Conservation (phyloP, 2,113 vertebrate genomes). For the Perca fluviatilis region DNA sequence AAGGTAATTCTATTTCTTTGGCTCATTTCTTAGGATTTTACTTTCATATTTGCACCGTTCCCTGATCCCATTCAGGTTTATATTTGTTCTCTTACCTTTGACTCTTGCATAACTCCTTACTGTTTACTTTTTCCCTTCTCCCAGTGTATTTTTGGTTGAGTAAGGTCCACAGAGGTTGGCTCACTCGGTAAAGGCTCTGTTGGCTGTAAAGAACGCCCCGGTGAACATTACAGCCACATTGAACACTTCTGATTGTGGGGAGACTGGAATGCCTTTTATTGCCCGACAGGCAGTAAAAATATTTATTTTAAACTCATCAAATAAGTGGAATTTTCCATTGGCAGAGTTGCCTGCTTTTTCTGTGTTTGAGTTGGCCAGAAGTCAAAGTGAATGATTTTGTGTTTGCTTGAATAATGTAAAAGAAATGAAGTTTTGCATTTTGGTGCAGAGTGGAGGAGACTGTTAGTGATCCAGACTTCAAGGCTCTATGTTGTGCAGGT, state of each 20-base stretch:
- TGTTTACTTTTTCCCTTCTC: background rate
- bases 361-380: background rate
- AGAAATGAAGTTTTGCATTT: no score
- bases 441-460: background rate
- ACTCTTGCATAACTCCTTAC: slow-evolving; percentile 19
- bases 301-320: slow-evolving; percentile 80
- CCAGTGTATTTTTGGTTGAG: background rate
- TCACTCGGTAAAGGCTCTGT: slow-evolving; percentile 22
- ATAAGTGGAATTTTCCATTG: slow-evolving; percentile 82
- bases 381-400: slow-evolving; percentile 1
- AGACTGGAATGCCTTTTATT: slow-evolving; percentile 79
- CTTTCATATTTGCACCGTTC: slow-evolving; percentile 1
- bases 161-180: slow-evolving; percentile 5
- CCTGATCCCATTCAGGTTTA: slow-evolving; percentile 9
- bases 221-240: slow-evolving; percentile 67
- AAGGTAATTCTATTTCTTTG: slow-evolving; percentile 81
- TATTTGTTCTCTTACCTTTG: background rate
- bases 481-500: no score
- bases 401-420: background rate
- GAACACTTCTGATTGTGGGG: slow-evolving; percentile 72
- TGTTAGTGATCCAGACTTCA: background rate
- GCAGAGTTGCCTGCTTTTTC: slow-evolving; percentile 34
- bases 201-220: slow-evolving; percentile 57
- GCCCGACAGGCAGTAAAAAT: slow-evolving; percentile 70
- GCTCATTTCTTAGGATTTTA: background rate